Percentiles rank a stretch among this genome's conserved stretches.
Evolutionary conservation across 2,113 vertebrate genomes (phyloP).

Genomic region (Mus spicilegus): DNA sequence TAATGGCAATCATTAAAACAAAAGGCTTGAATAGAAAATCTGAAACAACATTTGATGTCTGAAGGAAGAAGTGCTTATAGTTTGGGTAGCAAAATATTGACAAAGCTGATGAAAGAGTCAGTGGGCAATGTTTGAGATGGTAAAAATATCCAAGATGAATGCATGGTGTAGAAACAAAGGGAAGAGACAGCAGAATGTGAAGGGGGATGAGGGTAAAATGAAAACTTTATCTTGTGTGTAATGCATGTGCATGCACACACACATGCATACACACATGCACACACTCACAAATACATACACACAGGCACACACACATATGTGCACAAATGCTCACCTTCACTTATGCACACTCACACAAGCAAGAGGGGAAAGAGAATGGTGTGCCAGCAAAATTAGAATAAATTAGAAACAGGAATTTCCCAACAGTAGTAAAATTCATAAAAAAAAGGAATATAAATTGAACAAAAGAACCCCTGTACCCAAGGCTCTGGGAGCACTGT

Average conservation of each 20-base stretch:
- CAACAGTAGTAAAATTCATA: conserved; percentile 14
- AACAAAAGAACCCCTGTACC: not conserved
- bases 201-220: not conserved
- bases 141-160: not conserved
- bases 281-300: not conserved
- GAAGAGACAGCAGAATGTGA: not conserved
- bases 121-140: too few species aligned
- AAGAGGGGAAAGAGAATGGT: not conserved
- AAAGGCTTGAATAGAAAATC: not conserved
- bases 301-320: fast-evolving
- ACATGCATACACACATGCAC: not conserved
- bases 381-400: not conserved
- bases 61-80: too few species aligned
- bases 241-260: not conserved
- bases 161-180: not conserved
- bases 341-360: not conserved
- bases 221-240: not conserved
- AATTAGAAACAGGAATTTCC: not conserved
- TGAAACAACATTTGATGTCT: not conserved
- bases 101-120: too few species aligned
- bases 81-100: too few species aligned
- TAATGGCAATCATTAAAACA: not conserved
- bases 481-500: not conserved
- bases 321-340: too few species aligned
- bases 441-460: not conserved